These are phyloP conservation scores for Apistogramma diplotaenia DNA, from an alignment of 2,113 vertebrate genomes.

Conservation along the genomic window DNA sequence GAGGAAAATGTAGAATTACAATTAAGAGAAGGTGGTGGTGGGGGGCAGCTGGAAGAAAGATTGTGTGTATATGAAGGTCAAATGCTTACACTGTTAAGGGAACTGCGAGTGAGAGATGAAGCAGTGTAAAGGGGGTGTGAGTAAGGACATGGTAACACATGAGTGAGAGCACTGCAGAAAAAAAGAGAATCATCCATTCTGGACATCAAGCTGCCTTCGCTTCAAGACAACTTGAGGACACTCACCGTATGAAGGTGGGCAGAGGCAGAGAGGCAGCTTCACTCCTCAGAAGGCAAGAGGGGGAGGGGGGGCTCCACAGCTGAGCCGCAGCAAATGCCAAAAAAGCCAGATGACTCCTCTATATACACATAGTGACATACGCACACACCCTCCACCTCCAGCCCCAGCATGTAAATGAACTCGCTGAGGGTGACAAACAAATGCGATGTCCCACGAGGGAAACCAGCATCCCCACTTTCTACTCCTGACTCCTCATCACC, in stretches of 20 bases:
- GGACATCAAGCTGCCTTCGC: slow-evolving; percentile 43
- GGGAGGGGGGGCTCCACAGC: slow-evolving; percentile 1
- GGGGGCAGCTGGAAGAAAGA: slow-evolving; percentile 16
- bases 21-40: not conserved
- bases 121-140: slow-evolving; percentile 11
- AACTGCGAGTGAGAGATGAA: slow-evolving; percentile 21
- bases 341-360: slow-evolving; percentile 23
- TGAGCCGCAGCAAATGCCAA: slow-evolving; percentile 38
- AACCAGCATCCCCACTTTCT: slow-evolving; percentile 50
- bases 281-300: slow-evolving; percentile 44
- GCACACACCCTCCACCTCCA: not conserved
- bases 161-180: slow-evolving; percentile 80
- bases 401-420: slow-evolving; percentile 15
- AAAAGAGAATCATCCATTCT: slow-evolving; percentile 49
- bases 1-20: not conserved
- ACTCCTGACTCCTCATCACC: slow-evolving; percentile 37
- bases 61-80: slow-evolving; percentile 56
- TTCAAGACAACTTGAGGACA: slow-evolving; percentile 72
- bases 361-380: not conserved
- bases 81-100: slow-evolving; percentile 33
- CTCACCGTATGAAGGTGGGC: slow-evolving; percentile 86
- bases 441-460: slow-evolving; percentile 34
- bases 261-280: slow-evolving; percentile 62
- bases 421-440: slow-evolving; percentile 32
- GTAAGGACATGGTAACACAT: slow-evolving; percentile 26